Percentiles rank a stretch among this genome's conserved stretches.
These are phyloP conservation scores for Pilophorus perplexus DNA, from an alignment of 2,888 invertebrate species.

Conservation along the genomic window DNA sequence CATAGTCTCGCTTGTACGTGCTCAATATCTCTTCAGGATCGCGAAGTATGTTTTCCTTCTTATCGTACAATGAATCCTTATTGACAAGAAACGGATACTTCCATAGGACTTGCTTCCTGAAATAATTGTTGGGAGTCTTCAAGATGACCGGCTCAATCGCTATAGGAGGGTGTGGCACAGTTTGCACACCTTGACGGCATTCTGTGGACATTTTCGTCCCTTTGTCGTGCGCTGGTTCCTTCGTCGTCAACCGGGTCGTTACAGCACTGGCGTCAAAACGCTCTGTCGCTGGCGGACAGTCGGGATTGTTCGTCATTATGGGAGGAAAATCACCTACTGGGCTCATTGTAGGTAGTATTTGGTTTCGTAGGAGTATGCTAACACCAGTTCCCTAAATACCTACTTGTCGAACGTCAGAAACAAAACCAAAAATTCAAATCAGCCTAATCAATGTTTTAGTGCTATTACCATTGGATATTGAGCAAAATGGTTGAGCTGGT, in stretches of 20 bases:
- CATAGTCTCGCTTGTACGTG: constrained; percentile 2
- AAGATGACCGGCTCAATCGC: background rate
- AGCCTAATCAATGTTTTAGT: too few species aligned
- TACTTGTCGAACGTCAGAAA: too few species aligned
- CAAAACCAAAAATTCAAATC: too few species aligned
- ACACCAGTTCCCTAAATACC: too few species aligned
- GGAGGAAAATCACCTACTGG: too few species aligned
- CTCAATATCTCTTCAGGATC: constrained; percentile 8
- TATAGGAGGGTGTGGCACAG: background rate
- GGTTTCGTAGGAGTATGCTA: too few species aligned
- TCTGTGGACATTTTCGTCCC: background rate
- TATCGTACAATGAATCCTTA: background rate
- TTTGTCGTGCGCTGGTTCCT: background rate
- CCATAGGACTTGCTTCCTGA: background rate
- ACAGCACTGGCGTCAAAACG: background rate
- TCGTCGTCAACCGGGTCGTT: background rate
- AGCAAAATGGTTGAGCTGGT: too few species aligned
- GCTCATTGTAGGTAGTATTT: too few species aligned
- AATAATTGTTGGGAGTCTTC: background rate
- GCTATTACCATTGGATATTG: too few species aligned
- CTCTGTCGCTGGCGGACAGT: background rate
- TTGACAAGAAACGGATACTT: constrained; percentile 20
- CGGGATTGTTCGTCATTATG: too few species aligned
- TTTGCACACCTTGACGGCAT: background rate
- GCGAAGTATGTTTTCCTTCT: background rate